Conservation (phyloP, 1,140 invertebrate species). For the Helicoverpa armigera region DNA sequence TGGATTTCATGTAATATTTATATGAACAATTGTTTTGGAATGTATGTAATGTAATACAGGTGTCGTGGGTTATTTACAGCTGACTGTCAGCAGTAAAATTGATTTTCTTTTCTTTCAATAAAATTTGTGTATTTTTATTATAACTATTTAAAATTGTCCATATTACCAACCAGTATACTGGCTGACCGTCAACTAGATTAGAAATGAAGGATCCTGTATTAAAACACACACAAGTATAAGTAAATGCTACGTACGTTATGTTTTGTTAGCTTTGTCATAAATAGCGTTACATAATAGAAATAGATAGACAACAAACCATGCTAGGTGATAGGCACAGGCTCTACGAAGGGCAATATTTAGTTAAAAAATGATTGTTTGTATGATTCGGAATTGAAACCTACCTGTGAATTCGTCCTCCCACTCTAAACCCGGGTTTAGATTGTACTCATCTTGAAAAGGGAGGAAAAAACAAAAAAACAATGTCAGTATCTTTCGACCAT, state of each 20-base stretch:
- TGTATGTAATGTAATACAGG: constrained; percentile 49
- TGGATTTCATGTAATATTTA: constrained; percentile 46
- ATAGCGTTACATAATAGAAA: constrained; percentile 82
- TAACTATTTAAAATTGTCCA: too few species aligned
- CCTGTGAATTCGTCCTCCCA: constrained; percentile 99
- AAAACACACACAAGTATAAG: constrained; percentile 42
- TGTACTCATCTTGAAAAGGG: constrained; percentile 98
- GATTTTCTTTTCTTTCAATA: background rate
- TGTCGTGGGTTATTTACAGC: constrained; percentile 31
- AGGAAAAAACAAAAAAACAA: constrained; percentile 90
- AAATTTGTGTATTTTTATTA: constrained; percentile 15
- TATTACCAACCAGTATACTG: background rate
- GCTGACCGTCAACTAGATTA: constrained; percentile 44
- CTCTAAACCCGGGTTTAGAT: constrained; percentile 99
- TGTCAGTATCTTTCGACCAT: constrained; percentile 87
- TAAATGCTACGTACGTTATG: constrained; percentile 74
- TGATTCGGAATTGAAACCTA: constrained; percentile 91
- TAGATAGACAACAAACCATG: constrained; percentile 77
- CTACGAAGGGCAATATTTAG: constrained; percentile 81
- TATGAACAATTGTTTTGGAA: constrained; percentile 13
- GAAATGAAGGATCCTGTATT: constrained; percentile 39
- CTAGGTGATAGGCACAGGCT: constrained; percentile 84
- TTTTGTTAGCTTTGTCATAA: constrained; percentile 80
- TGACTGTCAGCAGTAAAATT: constrained; percentile 23
- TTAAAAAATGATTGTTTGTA: constrained; percentile 78